phyloP scores from a whole-genome alignment of 2,113 vertebrate species.

The Notarius quadriscutis region DNA sequence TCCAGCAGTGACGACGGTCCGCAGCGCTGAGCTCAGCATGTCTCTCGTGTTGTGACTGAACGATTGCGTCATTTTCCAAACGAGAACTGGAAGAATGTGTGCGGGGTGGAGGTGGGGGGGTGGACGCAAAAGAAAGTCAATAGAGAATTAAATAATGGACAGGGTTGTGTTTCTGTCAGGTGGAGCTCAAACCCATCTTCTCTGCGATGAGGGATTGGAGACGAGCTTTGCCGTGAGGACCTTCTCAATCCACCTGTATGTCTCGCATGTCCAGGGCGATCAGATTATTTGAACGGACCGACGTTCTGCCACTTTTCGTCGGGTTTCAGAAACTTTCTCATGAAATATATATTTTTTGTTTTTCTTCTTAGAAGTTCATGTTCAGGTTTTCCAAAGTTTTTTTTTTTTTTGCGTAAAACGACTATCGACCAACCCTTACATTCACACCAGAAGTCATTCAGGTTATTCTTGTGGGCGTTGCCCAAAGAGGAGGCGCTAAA shows the following conservation, averaged over 20 bases:
- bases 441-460: not conserved
- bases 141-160: not conserved
- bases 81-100: not conserved
- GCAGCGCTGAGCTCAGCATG: not conserved
- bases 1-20: not conserved
- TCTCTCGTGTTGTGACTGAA: not conserved
- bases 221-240: not conserved
- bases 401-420: not conserved
- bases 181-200: not conserved
- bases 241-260: conserved; percentile 27
- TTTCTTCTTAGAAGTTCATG: not conserved
- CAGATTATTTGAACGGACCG: conserved; percentile 11
- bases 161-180: conserved; percentile 10
- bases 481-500: not conserved
- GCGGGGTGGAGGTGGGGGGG: too few species aligned
- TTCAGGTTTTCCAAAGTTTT: not conserved
- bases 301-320: not conserved
- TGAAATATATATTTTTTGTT: not conserved
- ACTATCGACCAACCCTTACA: too few species aligned
- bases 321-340: not conserved
- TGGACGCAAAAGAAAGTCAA: not conserved
- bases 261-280: not conserved
- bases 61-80: conserved; percentile 7
- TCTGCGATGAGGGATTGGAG: not conserved
- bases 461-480: not conserved